These are phyloP conservation scores for Bos indicus DNA, from an alignment of 2,113 vertebrate species.

Conservation along the genomic window DNA sequence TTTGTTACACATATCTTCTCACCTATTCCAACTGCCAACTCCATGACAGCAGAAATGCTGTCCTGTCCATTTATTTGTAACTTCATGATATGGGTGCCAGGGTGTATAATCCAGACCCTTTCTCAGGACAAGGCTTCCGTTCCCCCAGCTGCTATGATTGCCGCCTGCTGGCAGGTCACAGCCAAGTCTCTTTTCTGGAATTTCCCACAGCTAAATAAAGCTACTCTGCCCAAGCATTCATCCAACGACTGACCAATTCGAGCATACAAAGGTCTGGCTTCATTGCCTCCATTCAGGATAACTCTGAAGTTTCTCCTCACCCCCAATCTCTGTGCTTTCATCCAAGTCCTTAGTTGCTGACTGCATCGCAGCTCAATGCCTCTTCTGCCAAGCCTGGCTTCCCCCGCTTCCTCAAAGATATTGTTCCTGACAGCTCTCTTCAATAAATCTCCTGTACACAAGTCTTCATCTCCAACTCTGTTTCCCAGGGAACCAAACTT, in stretches of 20 bases:
- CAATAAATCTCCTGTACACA: neutral
- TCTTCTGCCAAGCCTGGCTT: neutral
- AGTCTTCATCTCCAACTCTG: neutral
- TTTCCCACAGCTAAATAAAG: neutral
- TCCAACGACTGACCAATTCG: neutral
- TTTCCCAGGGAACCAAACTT: neutral
- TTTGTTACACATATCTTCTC: neutral
- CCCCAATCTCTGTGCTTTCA: neutral
- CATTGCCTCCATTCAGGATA: neutral
- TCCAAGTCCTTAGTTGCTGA: neutral
- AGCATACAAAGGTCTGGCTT: neutral
- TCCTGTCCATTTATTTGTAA: neutral
- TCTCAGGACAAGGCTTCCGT: neutral
- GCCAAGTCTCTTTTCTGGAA: neutral
- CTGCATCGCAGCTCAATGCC: neutral
- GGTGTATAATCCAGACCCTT: neutral
- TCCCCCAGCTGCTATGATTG: neutral
- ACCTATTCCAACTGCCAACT: neutral
- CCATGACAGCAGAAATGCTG: neutral
- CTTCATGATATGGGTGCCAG: neutral
- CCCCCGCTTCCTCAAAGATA: neutral
- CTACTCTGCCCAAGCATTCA: neutral
- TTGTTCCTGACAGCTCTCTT: neutral
- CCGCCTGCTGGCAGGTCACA: neutral
- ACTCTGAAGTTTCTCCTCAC: neutral